Evolutionary conservation across 2,888 invertebrate genomes (phyloP).

Genomic region (Caenorhabditis japonica): DNA sequence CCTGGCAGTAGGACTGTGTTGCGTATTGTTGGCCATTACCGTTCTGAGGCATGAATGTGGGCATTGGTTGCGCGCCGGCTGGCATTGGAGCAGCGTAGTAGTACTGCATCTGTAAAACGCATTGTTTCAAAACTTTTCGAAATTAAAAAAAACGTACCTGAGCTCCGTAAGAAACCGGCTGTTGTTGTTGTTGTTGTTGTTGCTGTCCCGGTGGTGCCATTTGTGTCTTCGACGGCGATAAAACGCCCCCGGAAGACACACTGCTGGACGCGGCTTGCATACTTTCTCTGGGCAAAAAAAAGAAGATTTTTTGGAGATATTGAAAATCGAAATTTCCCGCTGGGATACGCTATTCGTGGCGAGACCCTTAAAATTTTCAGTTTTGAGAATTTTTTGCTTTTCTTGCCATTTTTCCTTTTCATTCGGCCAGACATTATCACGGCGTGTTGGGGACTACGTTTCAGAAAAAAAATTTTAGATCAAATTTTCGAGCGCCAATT

Average conservation of each 20-base stretch:
- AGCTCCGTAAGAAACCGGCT: slow-evolving; percentile 22
- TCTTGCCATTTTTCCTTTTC: too few relatives aligned
- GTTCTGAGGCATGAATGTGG: slow-evolving; percentile 18
- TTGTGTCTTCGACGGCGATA: not conserved
- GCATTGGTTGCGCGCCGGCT: slow-evolving; percentile 19
- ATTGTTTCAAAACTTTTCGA: not conserved
- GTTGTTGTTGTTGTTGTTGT: slow-evolving; percentile 17
- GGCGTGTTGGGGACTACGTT: too few relatives aligned
- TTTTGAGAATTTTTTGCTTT: too few relatives aligned
- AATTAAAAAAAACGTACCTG: slow-evolving; percentile 13
- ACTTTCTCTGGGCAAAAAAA: slow-evolving; percentile 20
- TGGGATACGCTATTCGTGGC: too few relatives aligned
- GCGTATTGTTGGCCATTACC: slow-evolving; percentile 12
- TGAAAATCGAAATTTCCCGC: too few relatives aligned
- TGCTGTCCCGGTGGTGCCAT: slow-evolving; percentile 12
- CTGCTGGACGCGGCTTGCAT: slow-evolving; percentile 44
- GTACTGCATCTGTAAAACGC: slow-evolving; percentile 28
- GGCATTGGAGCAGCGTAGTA: slow-evolving; percentile 44
- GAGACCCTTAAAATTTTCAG: too few relatives aligned
- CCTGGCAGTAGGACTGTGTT: slow-evolving; percentile 30
- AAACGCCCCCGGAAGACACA: slow-evolving; percentile 22
- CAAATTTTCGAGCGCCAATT: too few relatives aligned
- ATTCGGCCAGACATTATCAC: too few relatives aligned
- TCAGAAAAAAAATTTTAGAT: too few relatives aligned
- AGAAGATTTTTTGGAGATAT: too few relatives aligned